Percentiles rank a stretch among this genome's conserved stretches.
Evolutionary conservation across 2,888 invertebrate species (phyloP).

Genomic region (Mimumesa dahlbomi): DNA sequence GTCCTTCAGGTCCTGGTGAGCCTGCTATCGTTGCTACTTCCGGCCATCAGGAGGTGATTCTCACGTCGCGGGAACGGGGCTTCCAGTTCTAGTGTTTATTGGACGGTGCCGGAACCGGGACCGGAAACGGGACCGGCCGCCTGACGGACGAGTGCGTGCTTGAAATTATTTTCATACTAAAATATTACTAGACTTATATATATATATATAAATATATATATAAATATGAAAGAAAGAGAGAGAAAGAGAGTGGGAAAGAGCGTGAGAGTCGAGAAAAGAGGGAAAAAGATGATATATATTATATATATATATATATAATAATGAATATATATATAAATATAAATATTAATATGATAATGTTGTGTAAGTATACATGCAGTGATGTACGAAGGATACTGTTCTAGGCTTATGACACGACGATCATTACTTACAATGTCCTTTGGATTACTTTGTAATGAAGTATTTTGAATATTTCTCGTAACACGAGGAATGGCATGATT

Average conservation of each 20-base stretch:
- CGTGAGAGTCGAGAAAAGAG: too few relatives aligned
- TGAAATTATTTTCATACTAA: constrained; percentile 77
- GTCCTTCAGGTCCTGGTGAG: constrained; percentile 68
- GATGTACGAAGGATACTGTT: constrained; percentile 41
- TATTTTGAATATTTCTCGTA: too few relatives aligned
- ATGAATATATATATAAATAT: constrained; percentile 45
- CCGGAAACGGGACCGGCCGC: constrained; percentile 49
- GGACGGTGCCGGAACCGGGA: constrained; percentile 58
- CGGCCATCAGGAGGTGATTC: constrained; percentile 75
- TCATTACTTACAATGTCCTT: too few relatives aligned
- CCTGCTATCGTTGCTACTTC: constrained; percentile 67
- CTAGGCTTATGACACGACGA: constrained; percentile 56
- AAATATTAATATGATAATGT: constrained; percentile 53
- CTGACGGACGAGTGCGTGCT: constrained; percentile 64
- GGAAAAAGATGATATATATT: too few relatives aligned
- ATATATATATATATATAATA: constrained; percentile 61
- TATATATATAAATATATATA: constrained; percentile 44
- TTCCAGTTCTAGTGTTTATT: constrained; percentile 77
- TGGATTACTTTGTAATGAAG: too few relatives aligned
- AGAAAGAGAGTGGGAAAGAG: too few relatives aligned
- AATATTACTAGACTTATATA: constrained; percentile 66
- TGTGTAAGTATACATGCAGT: constrained; percentile 59
- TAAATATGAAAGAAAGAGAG: constrained; percentile 44
- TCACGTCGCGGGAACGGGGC: constrained; percentile 71
- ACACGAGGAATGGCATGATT: too few relatives aligned